A percentile compares a stretch with the other conserved stretches of the same genome.
Evolutionary conservation across 2,888 invertebrate genomes (phyloP).

Genomic region (Habroteleia sp.): DNA sequence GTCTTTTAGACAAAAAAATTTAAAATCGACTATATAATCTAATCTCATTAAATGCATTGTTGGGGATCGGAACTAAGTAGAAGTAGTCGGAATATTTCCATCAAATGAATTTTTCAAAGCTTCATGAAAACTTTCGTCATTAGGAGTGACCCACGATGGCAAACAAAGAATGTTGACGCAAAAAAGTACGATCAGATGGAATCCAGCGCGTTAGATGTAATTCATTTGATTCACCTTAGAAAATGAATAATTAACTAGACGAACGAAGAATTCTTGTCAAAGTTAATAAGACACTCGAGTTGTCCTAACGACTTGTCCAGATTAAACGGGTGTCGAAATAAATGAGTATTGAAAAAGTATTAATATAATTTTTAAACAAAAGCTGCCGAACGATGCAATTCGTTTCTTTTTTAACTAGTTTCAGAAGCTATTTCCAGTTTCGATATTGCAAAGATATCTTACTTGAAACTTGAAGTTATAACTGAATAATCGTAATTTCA

Average conservation of each 20-base stretch:
- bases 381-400: too few species aligned
- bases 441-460: constrained; percentile 11
- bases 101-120: constrained; percentile 62
- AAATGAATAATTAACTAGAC: constrained; percentile 55
- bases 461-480: constrained; percentile 30
- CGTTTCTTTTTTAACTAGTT: constrained; percentile 31
- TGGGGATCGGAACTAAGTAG: constrained; percentile 17
- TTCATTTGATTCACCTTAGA: constrained; percentile 47
- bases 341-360: too few species aligned
- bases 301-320: constrained; percentile 8
- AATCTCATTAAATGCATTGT: constrained; percentile 46
- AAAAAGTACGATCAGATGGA: constrained; percentile 41
- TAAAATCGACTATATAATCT: constrained; percentile 47
- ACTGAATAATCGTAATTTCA: constrained; percentile 37
- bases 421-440: constrained; percentile 33
- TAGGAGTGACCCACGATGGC: constrained; percentile 52
- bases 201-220: constrained; percentile 36
- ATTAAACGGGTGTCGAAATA: too few species aligned
- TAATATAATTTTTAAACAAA: too few species aligned
- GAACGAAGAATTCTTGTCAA: constrained; percentile 16
- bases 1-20: constrained; percentile 1
- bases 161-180: constrained; percentile 56
- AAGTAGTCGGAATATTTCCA: constrained; percentile 44
- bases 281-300: constrained; percentile 35
- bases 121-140: constrained; percentile 60